Evolutionary conservation across 1,140 invertebrate genomes (phyloP), one percentile per base, ranked within the genome.

Genomic region (Drosophila busckii): DNA sequence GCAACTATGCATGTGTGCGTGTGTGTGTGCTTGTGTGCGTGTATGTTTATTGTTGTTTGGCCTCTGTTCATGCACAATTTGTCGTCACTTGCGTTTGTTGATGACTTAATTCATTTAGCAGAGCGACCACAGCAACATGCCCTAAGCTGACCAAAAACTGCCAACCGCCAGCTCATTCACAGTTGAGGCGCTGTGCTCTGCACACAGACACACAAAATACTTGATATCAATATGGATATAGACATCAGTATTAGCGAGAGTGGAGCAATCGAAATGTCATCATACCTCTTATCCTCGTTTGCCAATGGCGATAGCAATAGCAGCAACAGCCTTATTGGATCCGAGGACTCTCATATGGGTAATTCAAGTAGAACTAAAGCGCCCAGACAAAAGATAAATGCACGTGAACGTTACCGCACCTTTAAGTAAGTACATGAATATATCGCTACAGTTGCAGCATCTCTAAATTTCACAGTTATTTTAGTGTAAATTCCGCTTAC

Each of bases 401-500:
- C 93, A 2, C 88, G 92, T 1, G 93, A 94, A 83, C 89, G 93
- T 37, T 92, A 92, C 75, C 88, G 93, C 52, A 93, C 93, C n/a
- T 92, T 93, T 84, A 93, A 93, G 93, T 94, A 29, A 64, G 63
- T 56, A 26, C n/a, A 22, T 5, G 3, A 6, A 6, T 2, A n/a
- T n/a, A 15, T 8, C 10, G 4, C 16, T 17, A n/a, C 10, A 49
- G 2, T 42, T 17, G 1, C 6, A 42, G n/a, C 13, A 8, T n/a
- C 26, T 6, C 0, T 9, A 31, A 5, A 22, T 31, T 5, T 5
- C 3, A 45, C n/a, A 10, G n/a, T 29, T 17, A 2, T 19, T 19
- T 15, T 26, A 83, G 95, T 89, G 96, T 98, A 20, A 98, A 98
- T 88, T 92, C 92, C 48, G 97, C 96, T 5, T 98, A 98, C 88